A percentile compares a stretch with the other conserved stretches of the same genome.
Conservation (phyloP, 2,113 vertebrate genomes). For the Zapus hudsonius region DNA sequence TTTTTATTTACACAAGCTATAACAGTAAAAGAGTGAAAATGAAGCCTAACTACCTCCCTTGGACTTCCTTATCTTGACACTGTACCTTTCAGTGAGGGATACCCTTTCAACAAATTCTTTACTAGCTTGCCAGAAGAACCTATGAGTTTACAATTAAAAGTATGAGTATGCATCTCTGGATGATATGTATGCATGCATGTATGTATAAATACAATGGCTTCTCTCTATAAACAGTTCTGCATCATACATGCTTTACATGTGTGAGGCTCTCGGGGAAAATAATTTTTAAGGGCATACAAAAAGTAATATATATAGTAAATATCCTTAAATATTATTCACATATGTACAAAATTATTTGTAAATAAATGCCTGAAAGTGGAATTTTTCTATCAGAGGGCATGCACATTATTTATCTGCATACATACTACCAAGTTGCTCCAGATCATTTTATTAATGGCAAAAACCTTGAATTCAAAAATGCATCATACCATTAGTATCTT, state of each 20-base stretch:
- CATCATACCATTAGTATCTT: constrained; percentile 7
- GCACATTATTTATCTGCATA: neutral
- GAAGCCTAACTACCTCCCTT: neutral
- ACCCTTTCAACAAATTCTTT: neutral
- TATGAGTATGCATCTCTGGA: neutral
- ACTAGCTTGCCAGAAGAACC: neutral
- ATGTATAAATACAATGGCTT: neutral
- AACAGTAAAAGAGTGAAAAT: neutral
- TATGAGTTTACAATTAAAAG: neutral
- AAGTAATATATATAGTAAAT: neutral
- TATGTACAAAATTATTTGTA: neutral
- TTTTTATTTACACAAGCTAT: neutral
- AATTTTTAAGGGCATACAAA: neutral
- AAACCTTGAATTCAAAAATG: constrained; percentile 8
- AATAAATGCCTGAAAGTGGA: neutral
- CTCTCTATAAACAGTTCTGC: neutral
- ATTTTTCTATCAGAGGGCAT: neutral
- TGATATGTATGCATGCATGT: neutral
- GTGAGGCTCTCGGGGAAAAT: neutral
- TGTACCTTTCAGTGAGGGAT: neutral
- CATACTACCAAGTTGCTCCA: neutral
- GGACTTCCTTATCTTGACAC: neutral
- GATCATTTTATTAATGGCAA: neutral
- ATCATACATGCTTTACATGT: neutral
- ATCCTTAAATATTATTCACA: neutral